These are phyloP conservation scores for Liparis tanakae DNA, from an alignment of 2,797 vertebrate species.

Conservation along the genomic window DNA sequence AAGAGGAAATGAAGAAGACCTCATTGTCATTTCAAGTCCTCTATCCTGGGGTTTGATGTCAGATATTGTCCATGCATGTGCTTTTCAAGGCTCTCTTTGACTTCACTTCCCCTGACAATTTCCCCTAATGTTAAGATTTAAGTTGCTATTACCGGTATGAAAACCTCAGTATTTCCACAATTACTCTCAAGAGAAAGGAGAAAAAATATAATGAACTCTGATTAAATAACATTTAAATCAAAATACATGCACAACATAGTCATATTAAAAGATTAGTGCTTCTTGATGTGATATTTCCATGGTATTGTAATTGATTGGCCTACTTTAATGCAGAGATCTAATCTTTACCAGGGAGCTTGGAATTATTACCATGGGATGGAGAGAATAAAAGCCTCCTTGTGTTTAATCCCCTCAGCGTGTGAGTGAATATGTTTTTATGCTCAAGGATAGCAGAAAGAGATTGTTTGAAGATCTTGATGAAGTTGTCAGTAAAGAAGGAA, in stretches of 20 bases:
- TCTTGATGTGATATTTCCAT: conserved; percentile 28
- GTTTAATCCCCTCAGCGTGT: conserved; percentile 54
- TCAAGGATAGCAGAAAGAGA: conserved; percentile 47
- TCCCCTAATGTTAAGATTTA: conserved; percentile 12
- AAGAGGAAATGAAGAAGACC: conserved; percentile 51
- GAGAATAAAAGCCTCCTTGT: conserved; percentile 57
- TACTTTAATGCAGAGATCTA: conserved; percentile 52
- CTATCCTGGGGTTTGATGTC: conserved; percentile 52
- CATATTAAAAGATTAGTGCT: conserved; percentile 24
- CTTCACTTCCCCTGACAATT: conserved; percentile 17
- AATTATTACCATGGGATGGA: conserved; percentile 58
- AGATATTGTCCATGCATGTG: conserved; percentile 43
- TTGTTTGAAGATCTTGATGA: conserved; percentile 51
- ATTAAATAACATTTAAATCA: conserved; percentile 34
- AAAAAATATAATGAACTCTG: conserved; percentile 7
- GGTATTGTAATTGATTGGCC: conserved; percentile 38
- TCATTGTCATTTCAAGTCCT: conserved; percentile 54
- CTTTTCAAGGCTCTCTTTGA: conserved; percentile 41
- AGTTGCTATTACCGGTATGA: conserved; percentile 21
- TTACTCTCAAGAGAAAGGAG: conserved; percentile 14
- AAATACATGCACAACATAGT: conserved; percentile 18
- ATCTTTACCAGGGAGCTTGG: conserved; percentile 50
- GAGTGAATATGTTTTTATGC: conserved; percentile 56
- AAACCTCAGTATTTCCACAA: conserved; percentile 20
- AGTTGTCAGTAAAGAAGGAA: conserved; percentile 34